A percentile compares a stretch with the other conserved stretches of the same genome.
Evolutionary conservation across 1,140 invertebrate species (phyloP).

Genomic region (Periplaneta americana): DNA sequence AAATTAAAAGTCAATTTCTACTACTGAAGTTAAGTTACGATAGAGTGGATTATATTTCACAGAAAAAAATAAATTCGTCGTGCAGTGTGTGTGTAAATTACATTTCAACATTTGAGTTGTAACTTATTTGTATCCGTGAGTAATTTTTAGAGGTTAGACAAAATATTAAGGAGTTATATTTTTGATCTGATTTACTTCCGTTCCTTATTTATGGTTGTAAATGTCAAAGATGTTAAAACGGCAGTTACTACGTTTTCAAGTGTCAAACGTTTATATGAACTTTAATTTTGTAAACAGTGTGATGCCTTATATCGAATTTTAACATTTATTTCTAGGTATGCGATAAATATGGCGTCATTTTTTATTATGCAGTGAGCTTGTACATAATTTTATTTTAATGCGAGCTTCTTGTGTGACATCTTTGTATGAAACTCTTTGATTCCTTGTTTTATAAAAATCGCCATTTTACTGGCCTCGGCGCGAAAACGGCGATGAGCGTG

Average conservation of each 20-base stretch:
- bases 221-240: neutral
- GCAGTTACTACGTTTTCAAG: neutral
- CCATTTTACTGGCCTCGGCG: constrained; percentile 8
- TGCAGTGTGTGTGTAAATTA: no score
- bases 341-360: no score
- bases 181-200: constrained; percentile 1
- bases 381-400: neutral
- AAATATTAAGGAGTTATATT: neutral
- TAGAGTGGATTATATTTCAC: no score
- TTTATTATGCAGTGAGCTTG: no score
- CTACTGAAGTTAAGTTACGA: neutral
- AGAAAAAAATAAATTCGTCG: no score
- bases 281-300: neutral
- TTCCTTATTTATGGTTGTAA: neutral
- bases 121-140: no score
- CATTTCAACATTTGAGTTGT: no score
- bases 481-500: constrained; percentile 1
- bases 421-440: neutral
- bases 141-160: neutral
- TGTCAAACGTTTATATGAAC: neutral
- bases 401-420: neutral
- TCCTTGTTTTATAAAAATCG: neutral
- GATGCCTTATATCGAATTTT: neutral
- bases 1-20: neutral
- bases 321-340: no score